These are phyloP conservation scores for Typhlichthys subterraneus DNA, from an alignment of 2,797 vertebrate genomes.

Conservation along the genomic window DNA sequence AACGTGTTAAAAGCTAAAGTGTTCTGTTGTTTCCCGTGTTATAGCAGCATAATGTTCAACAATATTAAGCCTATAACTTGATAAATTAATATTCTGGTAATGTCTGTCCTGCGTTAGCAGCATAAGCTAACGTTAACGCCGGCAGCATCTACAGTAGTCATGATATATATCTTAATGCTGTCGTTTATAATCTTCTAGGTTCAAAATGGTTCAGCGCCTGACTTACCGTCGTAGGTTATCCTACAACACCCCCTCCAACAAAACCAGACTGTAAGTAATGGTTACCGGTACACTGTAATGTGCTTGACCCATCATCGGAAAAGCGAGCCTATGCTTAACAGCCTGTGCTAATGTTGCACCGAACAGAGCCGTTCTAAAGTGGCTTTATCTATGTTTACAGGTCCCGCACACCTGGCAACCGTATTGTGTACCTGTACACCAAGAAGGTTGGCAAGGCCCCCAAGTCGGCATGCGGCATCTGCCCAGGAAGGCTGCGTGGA, in stretches of 20 bases:
- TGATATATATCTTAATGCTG: not conserved
- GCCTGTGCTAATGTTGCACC: too few relatives aligned
- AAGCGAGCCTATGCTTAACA: too few relatives aligned
- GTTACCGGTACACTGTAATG: fast-evolving
- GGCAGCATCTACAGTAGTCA: not conserved
- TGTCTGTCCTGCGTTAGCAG: not conserved
- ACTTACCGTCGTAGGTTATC: conserved; percentile 98
- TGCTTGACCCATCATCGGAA: too few relatives aligned
- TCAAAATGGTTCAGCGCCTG: conserved; percentile 95
- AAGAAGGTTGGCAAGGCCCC: conserved; percentile 98
- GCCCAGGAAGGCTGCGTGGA: conserved; percentile 93
- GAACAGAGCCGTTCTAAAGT: not conserved
- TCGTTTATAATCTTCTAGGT: conserved; percentile 33
- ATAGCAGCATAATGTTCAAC: too few relatives aligned
- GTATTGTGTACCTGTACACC: conserved; percentile 97
- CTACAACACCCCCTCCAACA: conserved; percentile 99
- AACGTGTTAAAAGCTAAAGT: too few relatives aligned
- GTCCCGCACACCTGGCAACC: conserved; percentile 96
- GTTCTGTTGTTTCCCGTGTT: too few relatives aligned
- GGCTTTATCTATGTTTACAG: conserved; percentile 58
- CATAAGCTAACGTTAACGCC: not conserved
- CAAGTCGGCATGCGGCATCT: conserved; percentile 96
- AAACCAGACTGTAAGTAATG: conserved; percentile 94
- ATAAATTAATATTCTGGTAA: not conserved
- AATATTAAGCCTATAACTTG: too few relatives aligned